Evolutionary conservation across 1,140 invertebrate species (phyloP).

Genomic region (Caligus rogercresseyi): DNA sequence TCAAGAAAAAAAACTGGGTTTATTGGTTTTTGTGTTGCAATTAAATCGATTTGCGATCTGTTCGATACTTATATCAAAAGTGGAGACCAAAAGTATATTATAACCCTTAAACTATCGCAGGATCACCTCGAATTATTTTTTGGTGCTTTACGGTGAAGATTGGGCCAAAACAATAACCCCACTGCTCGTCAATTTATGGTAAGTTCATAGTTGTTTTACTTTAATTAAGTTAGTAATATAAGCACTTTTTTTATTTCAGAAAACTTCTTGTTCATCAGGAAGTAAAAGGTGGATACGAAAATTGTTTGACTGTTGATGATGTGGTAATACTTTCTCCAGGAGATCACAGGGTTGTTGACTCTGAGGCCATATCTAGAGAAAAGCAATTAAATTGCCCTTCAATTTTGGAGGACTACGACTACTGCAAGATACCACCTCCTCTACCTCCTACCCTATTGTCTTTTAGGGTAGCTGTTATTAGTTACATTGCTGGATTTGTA

Average conservation of each 20-base stretch:
- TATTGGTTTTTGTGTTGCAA: constrained; percentile 7
- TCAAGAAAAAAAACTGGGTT: constrained; percentile 21
- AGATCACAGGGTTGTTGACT: not conserved
- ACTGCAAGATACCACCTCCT: not conserved
- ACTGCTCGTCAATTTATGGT: constrained; percentile 24
- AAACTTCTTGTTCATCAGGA: not conserved
- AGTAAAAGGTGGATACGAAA: not conserved
- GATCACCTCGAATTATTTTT: constrained; percentile 32
- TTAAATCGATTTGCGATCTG: constrained; percentile 1
- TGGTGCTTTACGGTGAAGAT: constrained; percentile 25
- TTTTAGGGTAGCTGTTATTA: not conserved
- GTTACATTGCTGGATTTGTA: not conserved
- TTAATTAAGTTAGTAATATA: not conserved
- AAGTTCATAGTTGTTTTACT: not conserved
- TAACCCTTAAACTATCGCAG: constrained; percentile 29
- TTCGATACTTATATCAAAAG: constrained; percentile 13
- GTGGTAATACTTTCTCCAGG: not conserved
- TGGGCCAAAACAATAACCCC: too few species aligned
- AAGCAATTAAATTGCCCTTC: not conserved
- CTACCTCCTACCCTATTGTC: not conserved
- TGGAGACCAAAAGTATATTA: too few species aligned
- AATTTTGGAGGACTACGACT: not conserved
- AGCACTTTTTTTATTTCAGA: not conserved
- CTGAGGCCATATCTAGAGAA: not conserved
- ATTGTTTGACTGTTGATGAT: not conserved